These are phyloP conservation scores for Pterostichus madidus DNA, from an alignment of 2,888 invertebrate species.

Conservation along the genomic window DNA sequence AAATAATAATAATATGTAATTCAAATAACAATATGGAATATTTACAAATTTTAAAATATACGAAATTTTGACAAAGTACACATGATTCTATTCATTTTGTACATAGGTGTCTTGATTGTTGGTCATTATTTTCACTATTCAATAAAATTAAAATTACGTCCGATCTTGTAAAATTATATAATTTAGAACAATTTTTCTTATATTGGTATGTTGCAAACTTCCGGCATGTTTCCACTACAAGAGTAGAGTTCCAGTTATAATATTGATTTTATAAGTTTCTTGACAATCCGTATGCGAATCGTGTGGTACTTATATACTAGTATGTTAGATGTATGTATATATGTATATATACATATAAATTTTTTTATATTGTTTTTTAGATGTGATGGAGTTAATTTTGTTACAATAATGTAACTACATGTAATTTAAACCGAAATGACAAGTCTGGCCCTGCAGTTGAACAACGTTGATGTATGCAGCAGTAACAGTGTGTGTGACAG, in stretches of 20 bases:
- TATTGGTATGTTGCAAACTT: constrained; percentile 38
- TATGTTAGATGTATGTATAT: constrained; percentile 44
- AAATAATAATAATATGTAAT: no score
- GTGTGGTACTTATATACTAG: constrained; percentile 29
- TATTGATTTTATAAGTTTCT: constrained; percentile 60
- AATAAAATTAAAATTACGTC: constrained; percentile 10
- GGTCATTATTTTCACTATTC: background rate
- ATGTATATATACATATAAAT: constrained; percentile 23
- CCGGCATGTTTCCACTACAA: constrained; percentile 34
- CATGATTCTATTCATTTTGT: constrained; percentile 40
- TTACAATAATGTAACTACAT: constrained; percentile 61
- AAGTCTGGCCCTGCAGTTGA: constrained; percentile 77
- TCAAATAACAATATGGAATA: no score
- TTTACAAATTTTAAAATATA: background rate
- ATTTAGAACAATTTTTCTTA: constrained; percentile 19
- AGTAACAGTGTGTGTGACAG: constrained; percentile 75
- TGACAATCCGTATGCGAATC: constrained; percentile 52
- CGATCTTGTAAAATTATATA: constrained; percentile 1
- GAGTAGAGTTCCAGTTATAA: constrained; percentile 51
- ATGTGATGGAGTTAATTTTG: constrained; percentile 50
- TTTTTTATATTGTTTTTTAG: constrained; percentile 40
- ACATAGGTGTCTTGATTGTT: constrained; percentile 33
- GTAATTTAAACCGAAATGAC: constrained; percentile 74
- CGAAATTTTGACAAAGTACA: constrained; percentile 6
- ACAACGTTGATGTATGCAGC: constrained; percentile 75